Base-by-base conservation (phyloP, 2,797 vertebrate genomes). In the Anolis apletophallus region DNA sequence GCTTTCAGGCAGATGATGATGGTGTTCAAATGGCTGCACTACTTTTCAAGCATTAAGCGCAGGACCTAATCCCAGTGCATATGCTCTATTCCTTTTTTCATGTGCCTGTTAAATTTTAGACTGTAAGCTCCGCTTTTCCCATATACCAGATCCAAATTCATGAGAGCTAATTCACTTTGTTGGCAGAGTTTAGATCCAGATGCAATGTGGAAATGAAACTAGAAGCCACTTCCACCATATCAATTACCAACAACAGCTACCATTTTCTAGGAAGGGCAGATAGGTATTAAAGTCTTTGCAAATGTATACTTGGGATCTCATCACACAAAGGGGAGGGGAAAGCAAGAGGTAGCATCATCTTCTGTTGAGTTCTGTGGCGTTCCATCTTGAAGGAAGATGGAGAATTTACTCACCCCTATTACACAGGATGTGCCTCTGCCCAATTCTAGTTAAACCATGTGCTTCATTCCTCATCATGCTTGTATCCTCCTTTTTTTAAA, bases 1-100 rank as follows among this genome's bases (percentile, higher is more conserved):
- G 82, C 83, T 88, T 85, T 88, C 83, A 88, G 87, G 83, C 83
- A 85, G 87, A 88, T 88, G 83, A 88, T 88, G 83, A 88, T 85
- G 82, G 83, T 84, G 87, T 88, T 81, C 83, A 85, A 85, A 88
- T 81, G 83, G 78, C 87, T 81, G 75, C 23, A 21, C 83, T 83
- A 87, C 81, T 87, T 87, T 80, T 34, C 83, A 88, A 81, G 72
- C 83, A 85, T 88, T 88, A 88, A 88, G 87, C 34, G 83, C 83
- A 85, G 34, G 72, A 61, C 13, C 29, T 0, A 0, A 55, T 88
- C 55, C 23, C 73, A 88, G 87, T 80, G 69, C 91, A 85, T 93
- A 93, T 57, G 85, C 81, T 78, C 84, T 13, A 17, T 1, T 83
- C 72, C 67, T 72, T 36, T 78, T 87, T 83, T 55, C 26, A 61